These are phyloP conservation scores for Spilogale gracilis DNA, from an alignment of 2,113 vertebrate species.

Conservation along the genomic window DNA sequence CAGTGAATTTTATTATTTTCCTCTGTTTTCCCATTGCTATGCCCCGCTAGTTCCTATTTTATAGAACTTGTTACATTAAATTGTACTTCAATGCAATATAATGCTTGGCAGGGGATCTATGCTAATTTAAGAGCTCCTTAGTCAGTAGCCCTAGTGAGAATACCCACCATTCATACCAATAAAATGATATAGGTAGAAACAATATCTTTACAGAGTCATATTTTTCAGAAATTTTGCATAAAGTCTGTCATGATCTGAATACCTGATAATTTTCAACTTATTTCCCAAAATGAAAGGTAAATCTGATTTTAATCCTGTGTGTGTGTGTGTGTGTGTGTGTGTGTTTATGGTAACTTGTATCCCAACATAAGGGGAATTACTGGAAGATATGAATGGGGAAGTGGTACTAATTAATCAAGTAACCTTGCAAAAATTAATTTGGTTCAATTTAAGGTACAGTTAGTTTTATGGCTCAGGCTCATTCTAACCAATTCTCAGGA, in stretches of 20 bases:
- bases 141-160: not conserved
- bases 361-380: not conserved
- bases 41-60: not conserved
- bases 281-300: not conserved
- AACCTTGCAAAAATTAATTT: not conserved
- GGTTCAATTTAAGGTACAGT: conserved; percentile 10
- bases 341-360: not conserved
- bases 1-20: not conserved
- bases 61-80: not conserved
- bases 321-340: no score
- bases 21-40: not conserved
- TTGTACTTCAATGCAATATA: not conserved
- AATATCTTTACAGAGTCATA: not conserved
- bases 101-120: not conserved
- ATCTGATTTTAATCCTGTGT: not conserved
- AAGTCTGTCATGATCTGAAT: not conserved
- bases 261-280: not conserved
- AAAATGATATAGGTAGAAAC: not conserved
- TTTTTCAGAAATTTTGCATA: not conserved
- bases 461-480: not conserved
- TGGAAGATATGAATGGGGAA: not conserved
- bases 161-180: not conserved
- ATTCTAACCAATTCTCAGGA: not conserved
- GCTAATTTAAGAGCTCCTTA: not conserved
- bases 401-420: not conserved